Percentiles rank a stretch among this genome's conserved stretches.
phyloP scores from a whole-genome alignment of 1,140 invertebrate species.

The Drosophila pandora region DNA sequence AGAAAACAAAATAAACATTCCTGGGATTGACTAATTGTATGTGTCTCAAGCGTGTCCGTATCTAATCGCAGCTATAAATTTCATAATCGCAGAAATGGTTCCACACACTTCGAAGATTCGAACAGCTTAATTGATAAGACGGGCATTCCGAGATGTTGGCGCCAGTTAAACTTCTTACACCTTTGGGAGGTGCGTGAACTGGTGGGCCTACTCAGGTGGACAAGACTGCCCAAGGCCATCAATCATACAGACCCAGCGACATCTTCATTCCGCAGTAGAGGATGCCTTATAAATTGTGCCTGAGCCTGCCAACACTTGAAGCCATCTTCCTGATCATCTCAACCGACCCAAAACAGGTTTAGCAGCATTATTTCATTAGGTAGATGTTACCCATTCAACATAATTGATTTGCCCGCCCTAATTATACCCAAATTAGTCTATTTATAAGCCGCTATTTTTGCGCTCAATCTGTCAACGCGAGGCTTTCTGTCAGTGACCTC shows the following conservation, averaged over 20 bases:
- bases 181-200: slow-evolving; percentile 1
- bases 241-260: background rate
- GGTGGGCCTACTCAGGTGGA: background rate
- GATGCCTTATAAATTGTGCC: too few relatives aligned
- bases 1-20: slow-evolving; percentile 16
- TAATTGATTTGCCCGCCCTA: slow-evolving; percentile 32
- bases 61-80: slow-evolving; percentile 63
- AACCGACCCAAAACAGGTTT: background rate
- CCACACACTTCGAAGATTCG: slow-evolving; percentile 18
- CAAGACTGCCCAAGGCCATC: background rate
- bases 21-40: slow-evolving; percentile 22
- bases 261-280: background rate
- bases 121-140: slow-evolving; percentile 36
- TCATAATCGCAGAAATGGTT: slow-evolving; percentile 52
- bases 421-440: slow-evolving; percentile 40
- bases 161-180: slow-evolving; percentile 13
- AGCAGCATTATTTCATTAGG: background rate
- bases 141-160: slow-evolving; percentile 1
- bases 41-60: slow-evolving; percentile 40
- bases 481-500: slow-evolving; percentile 27
- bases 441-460: slow-evolving; percentile 36
- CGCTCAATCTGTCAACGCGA: slow-evolving; percentile 35
- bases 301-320: background rate
- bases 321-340: background rate
- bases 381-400: background rate